Evolutionary conservation across 2,113 vertebrate species (phyloP).

Genomic region (Mus spicilegus): DNA sequence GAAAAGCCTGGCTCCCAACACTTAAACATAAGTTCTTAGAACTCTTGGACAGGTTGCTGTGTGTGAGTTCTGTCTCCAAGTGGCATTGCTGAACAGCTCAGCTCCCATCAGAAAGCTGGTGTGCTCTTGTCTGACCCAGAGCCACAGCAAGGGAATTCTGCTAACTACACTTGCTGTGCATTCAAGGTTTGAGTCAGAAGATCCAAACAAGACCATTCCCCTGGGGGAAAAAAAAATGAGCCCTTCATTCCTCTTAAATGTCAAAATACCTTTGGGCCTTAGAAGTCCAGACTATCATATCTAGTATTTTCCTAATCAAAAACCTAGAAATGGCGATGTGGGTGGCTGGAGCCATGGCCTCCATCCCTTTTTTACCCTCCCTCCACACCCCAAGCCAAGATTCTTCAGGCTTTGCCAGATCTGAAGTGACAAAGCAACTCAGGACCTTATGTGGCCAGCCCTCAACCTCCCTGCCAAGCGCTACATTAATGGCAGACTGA

Average conservation of each 20-base stretch:
- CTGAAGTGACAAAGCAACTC: background rate
- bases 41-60: conserved; percentile 84
- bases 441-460: background rate
- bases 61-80: conserved; percentile 83
- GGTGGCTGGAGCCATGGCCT: conserved; percentile 56
- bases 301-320: conserved; percentile 73
- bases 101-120: conserved; percentile 83
- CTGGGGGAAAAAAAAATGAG: conserved; percentile 73
- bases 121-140: conserved; percentile 85
- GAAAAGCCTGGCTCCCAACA: conserved; percentile 77
- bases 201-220: conserved; percentile 69
- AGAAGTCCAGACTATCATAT: conserved; percentile 72
- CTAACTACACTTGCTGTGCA: conserved; percentile 72
- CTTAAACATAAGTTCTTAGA: conserved; percentile 88
- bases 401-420: conserved; percentile 10
- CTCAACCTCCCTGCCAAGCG: background rate
- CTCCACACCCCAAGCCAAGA: conserved; percentile 10
- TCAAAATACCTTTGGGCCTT: conserved; percentile 77
- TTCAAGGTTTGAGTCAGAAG: conserved; percentile 76
- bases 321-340: conserved; percentile 61
- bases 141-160: conserved; percentile 81
- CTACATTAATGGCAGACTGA: background rate
- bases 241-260: conserved; percentile 57
- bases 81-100: conserved; percentile 86
- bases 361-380: background rate